Base-by-base conservation (phyloP, 2,888 invertebrate genomes). In the Xestoiulus laeticollis region DNA sequence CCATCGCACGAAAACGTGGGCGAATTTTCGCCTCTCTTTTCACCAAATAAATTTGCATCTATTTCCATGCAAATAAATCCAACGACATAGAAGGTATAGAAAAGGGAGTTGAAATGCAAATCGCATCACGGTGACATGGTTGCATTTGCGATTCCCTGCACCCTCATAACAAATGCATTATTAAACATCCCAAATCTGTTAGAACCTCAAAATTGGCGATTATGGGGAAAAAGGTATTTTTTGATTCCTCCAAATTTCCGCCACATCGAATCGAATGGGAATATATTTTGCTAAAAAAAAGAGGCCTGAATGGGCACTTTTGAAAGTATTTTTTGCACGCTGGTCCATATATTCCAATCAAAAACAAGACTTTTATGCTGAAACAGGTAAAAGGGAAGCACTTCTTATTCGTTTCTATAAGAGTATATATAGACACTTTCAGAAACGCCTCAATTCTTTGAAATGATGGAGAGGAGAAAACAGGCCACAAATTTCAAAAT, bases 81-180 rank as follows among this genome's bases (percentile, higher is more conserved):
- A 26, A 10, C 0, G 68, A 6, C 59, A 59, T n/a, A n/a, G 59
- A 22, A 59, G 59, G 19, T 22, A 68, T 26, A 68, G 26, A 68
- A 10, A 4, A 26, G 26, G 68, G 44, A 44, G 68, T 68, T 26
- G 26, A 68, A 22, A 26, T 26, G 68, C 68, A 68, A 68, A 68
- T 68, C 68, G 68, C 68, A 26, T 6, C 26, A 10, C 22, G 12
- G 26, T 68, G 68, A 68, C 68, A 68, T 10, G 8, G 26, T 26
- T 68, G 68, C 68, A 68, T 68, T 68, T 26, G 22, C 68, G 68
- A 68, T 68, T 68, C 68, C 68, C 68, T 26, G n/a, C 26, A 10
- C 68, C 68, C 12, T 26, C 68, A 26, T 68, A 68, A 68, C 68
- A 68, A 68, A 68, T 68, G 68, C 68, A 68, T 68, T 68, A 68